Evolutionary conservation across 2,797 vertebrate species (phyloP), one percentile per base, ranked within the genome.

Genomic region (Peromyscus melanophrys): DNA sequence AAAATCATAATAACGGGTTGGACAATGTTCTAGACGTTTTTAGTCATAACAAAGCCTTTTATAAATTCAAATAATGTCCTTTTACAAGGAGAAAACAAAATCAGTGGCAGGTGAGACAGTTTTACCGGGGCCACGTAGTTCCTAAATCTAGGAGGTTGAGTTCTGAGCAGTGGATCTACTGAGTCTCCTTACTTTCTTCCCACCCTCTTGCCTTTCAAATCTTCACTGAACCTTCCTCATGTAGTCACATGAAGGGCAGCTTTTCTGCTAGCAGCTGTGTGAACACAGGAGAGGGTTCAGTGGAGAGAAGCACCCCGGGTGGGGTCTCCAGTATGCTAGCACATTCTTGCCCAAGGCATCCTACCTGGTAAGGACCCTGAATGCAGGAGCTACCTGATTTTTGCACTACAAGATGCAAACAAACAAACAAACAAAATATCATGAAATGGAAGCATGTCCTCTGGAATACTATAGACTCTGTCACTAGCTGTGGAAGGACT

Each of bases 31-130:
- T 52, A 61, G 1, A 83, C 16, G 76, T 43, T 75, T 65, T 59
- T 34, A 73, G 14, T 90, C 27, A n/a, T 19, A 90, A 59, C 57
- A 78, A 73, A 31, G 49, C 61, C 89, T 65, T 80, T 73, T 94
- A 78, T 46, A 43, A 57, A 61, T 40, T 21, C 43, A 77, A 77
- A 34, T 37, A 83, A 34, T 71, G 17, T 84, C 52, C n/a, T 57
- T 55, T 81, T 57, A 83, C 0, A 55, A 84, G 89, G 69, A 92
- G 34, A 40, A 71, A 92, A 91, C 27, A 8, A 43, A 96, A 83
- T 49, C 75, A 76, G 16, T 85, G 49, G 83, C 27, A 52, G 89
- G 57, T 55, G 27, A 52, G 90, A 88, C 4, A 76, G 89, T 12
- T 61, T 0, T 2, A 25, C 55, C 31, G 77, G 3, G 77, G 2